Percentiles rank a stretch among this genome's conserved stretches.
Conservation (phyloP, 2,113 vertebrate genomes). For the Crotalus tigris region DNA sequence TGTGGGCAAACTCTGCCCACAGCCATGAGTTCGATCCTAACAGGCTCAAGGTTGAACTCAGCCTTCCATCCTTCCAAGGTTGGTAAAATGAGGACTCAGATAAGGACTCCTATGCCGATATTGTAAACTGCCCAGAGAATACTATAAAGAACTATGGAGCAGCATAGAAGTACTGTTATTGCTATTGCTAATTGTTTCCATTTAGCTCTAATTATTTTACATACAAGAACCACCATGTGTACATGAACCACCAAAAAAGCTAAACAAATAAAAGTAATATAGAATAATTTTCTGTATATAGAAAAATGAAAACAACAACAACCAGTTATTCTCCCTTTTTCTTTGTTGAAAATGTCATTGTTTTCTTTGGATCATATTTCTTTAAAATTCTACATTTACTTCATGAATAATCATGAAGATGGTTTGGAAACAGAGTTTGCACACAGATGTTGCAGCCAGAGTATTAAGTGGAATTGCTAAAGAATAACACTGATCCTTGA, state of each 20-base stretch:
- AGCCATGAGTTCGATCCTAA: background rate
- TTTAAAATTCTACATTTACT: background rate
- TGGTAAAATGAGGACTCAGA: background rate
- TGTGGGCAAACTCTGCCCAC: too few species aligned
- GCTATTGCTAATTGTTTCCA: conserved; percentile 36
- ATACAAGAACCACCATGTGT: conserved; percentile 49
- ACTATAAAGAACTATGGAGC: background rate
- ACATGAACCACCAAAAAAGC: background rate
- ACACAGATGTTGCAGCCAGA: background rate
- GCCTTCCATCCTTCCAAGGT: background rate
- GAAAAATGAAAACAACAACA: background rate
- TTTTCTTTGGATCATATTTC: background rate
- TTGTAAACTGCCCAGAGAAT: background rate
- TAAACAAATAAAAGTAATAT: background rate
- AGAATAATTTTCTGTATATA: conserved; percentile 10
- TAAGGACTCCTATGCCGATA: background rate
- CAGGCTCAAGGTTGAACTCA: background rate
- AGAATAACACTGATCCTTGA: background rate
- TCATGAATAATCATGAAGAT: background rate
- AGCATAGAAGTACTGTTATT: background rate
- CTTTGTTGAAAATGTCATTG: background rate
- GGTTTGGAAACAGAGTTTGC: background rate
- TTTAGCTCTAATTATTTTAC: conserved; percentile 18
- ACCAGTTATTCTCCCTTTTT: background rate
- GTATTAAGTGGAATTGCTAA: background rate